Percentiles rank a stretch among this genome's conserved stretches.
phyloP scores from a whole-genome alignment of 2,888 invertebrate genomes.

The Chaitophorus viminalis region DNA sequence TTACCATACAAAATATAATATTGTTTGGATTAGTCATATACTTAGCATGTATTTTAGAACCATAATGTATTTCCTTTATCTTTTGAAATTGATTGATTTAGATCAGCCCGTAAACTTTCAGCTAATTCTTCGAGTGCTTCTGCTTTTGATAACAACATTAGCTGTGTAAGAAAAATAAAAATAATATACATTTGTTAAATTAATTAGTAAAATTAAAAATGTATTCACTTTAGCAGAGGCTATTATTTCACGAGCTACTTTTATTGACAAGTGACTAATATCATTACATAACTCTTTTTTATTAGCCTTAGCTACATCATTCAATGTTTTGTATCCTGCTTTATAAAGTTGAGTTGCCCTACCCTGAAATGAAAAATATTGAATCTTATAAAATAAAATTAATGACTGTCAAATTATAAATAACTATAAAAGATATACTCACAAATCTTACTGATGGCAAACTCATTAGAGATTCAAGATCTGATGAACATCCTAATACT shows the following conservation, averaged over 20 bases:
- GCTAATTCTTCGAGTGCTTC: slow-evolving; percentile 88
- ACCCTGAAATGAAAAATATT: slow-evolving; percentile 70
- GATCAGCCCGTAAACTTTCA: slow-evolving; percentile 76
- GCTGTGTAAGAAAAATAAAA: slow-evolving; percentile 73
- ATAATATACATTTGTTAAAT: neutral
- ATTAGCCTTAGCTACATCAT: slow-evolving; percentile 79
- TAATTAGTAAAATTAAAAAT: neutral
- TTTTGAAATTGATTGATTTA: slow-evolving; percentile 65
- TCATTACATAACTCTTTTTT: slow-evolving; percentile 73
- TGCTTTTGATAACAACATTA: slow-evolving; percentile 84
- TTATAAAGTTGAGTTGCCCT: slow-evolving; percentile 85
- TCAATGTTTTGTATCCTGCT: slow-evolving; percentile 83
- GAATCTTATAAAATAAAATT: slow-evolving; percentile 19
- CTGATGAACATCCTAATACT: slow-evolving; percentile 73
- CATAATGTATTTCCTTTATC: slow-evolving; percentile 38
- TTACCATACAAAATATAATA: neutral
- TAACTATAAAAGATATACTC: slow-evolving; percentile 64
- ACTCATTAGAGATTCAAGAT: slow-evolving; percentile 84
- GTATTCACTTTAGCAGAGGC: slow-evolving; percentile 82
- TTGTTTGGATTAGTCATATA: neutral
- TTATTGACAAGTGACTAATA: slow-evolving; percentile 78
- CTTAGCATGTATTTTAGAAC: slow-evolving; percentile 23
- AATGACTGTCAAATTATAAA: neutral
- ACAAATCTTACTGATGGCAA: slow-evolving; percentile 88
- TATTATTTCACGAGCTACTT: slow-evolving; percentile 82